Conservation (phyloP, 2,797 vertebrate species). For the Megaceryle alcyon region DNA sequence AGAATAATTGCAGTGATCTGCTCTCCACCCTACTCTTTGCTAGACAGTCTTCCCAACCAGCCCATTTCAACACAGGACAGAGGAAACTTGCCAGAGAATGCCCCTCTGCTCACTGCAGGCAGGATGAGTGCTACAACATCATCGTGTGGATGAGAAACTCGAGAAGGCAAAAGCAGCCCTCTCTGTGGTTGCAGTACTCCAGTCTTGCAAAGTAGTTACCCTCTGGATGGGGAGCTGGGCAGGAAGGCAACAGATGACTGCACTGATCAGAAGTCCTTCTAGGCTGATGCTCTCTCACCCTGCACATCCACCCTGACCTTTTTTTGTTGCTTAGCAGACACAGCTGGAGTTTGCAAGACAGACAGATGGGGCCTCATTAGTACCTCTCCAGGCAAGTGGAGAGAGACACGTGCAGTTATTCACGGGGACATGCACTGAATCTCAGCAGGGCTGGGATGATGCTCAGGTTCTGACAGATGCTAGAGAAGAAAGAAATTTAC, state of each 20-base stretch:
- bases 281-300: neutral
- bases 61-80: neutral
- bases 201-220: neutral
- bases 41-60: neutral
- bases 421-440: fast-evolving
- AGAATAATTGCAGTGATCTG: neutral
- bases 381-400: neutral
- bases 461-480: neutral
- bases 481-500: neutral
- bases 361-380: constrained; percentile 15
- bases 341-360: neutral
- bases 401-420: neutral
- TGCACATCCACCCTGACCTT: neutral
- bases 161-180: neutral
- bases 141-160: fast-evolving
- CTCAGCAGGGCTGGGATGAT: neutral
- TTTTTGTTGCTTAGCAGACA: neutral
- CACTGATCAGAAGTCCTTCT: neutral
- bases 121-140: neutral
- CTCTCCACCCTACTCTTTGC: neutral
- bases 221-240: neutral
- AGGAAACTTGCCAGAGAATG: neutral
- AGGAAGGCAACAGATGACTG: neutral
- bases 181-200: neutral
- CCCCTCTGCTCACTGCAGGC: neutral